Conservation (phyloP, 2,113 vertebrate genomes). For the Spheniscus mendiculus region DNA sequence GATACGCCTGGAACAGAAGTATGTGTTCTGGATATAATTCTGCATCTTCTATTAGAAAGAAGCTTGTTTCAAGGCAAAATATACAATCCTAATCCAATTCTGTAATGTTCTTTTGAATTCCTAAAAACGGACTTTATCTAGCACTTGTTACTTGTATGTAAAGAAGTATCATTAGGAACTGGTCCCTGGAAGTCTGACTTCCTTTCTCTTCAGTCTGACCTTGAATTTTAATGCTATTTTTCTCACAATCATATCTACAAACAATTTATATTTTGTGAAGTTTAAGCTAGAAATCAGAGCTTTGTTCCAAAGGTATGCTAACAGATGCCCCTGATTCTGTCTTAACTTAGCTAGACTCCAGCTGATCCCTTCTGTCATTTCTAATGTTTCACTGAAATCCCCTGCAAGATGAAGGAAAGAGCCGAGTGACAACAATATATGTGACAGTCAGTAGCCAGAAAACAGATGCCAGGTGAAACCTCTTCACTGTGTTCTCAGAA, state of each 20-base stretch:
- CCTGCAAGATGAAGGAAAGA: not conserved
- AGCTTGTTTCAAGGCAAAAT: not conserved
- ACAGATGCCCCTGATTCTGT: not conserved
- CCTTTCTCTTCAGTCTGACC: not conserved
- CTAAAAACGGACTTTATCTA: not conserved
- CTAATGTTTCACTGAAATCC: not conserved
- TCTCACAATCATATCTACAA: not conserved
- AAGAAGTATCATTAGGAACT: not conserved
- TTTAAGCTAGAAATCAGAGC: not conserved
- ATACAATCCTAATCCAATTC: not conserved
- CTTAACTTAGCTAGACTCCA: constrained; percentile 18
- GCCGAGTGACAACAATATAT: not conserved
- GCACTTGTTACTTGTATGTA: not conserved
- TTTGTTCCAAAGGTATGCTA: not conserved
- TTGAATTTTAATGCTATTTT: not conserved
- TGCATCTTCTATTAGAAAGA: not conserved
- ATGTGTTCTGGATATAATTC: not conserved
- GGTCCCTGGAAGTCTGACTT: not conserved
- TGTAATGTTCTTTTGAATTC: not conserved
- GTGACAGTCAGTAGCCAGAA: constrained; percentile 16
- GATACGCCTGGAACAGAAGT: not conserved
- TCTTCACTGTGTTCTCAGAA: not conserved
- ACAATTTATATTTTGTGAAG: not conserved
- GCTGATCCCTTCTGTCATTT: constrained; percentile 57
- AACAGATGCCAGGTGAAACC: constrained; percentile 50